phyloP scores from a whole-genome alignment of 2,113 vertebrate genomes.

The Macquaria australasica region DNA sequence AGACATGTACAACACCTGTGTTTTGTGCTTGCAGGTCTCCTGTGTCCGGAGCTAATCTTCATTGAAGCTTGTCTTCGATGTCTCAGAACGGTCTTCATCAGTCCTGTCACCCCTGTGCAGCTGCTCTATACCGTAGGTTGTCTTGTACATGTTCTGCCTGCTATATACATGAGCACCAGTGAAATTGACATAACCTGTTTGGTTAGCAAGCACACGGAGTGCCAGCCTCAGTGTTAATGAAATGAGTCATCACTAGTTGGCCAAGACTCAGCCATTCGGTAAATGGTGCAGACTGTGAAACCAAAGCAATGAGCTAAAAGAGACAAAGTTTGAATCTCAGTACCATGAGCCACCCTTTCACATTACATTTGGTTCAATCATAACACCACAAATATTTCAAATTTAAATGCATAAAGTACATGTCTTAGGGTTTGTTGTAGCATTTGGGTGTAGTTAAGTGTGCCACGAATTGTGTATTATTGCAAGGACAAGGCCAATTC shows the following conservation, averaged over 20 bases:
- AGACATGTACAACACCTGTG: not conserved
- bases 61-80: constrained; percentile 98
- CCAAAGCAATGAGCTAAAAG: not conserved
- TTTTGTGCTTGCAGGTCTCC: constrained; percentile 85
- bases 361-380: not conserved
- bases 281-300: not conserved
- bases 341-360: not conserved
- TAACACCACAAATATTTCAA: not conserved
- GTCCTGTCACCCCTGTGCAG: constrained; percentile 97
- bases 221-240: too few relatives aligned
- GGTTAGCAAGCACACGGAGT: not conserved
- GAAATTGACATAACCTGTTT: not conserved
- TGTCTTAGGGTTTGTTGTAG: not conserved
- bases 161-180: not conserved
- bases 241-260: not conserved
- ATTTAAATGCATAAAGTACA: not conserved
- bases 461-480: not conserved
- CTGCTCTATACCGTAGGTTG: constrained; percentile 95
- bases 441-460: not conserved
- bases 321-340: too few relatives aligned
- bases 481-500: not conserved
- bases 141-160: not conserved
- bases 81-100: constrained; percentile 97
- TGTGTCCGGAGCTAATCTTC: constrained; percentile 93
- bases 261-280: not conserved